A percentile compares a stretch with the other conserved stretches of the same genome.
These are phyloP conservation scores for Hydrolagus colliei DNA, from an alignment of 2,797 vertebrate genomes.

Conservation along the genomic window DNA sequence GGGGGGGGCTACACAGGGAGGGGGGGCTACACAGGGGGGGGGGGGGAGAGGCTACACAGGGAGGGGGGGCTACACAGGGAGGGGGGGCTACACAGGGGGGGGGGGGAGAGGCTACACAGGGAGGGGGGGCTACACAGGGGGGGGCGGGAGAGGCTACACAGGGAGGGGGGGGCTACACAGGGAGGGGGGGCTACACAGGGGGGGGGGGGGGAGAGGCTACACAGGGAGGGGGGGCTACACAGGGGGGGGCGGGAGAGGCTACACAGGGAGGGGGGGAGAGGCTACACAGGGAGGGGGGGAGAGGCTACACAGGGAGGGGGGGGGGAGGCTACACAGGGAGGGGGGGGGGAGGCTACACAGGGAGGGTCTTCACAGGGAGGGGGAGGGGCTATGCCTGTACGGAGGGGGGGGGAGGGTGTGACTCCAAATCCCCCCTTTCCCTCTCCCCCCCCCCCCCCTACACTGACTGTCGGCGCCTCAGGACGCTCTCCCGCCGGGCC, in stretches of 20 bases:
- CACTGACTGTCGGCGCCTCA: no score
- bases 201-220: no score
- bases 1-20: not conserved
- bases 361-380: no score
- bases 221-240: not conserved
- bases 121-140: accelerated
- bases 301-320: slow-evolving; percentile 38
- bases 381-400: not conserved
- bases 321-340: slow-evolving; percentile 45
- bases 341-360: no score
- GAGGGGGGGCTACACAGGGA: no score
- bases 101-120: not conserved
- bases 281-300: not conserved
- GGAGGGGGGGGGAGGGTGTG: not conserved
- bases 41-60: no score
- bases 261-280: slow-evolving; percentile 36
- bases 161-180: not conserved
- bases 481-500: no score
- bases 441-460: slow-evolving; percentile 32
- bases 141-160: accelerated
- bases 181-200: no score
- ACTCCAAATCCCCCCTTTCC: slow-evolving; percentile 34
- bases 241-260: slow-evolving; percentile 1
- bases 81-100: no score
- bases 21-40: slow-evolving; percentile 35